phyloP scores from a whole-genome alignment of 1,140 invertebrate genomes.

The Drosophila erecta region DNA sequence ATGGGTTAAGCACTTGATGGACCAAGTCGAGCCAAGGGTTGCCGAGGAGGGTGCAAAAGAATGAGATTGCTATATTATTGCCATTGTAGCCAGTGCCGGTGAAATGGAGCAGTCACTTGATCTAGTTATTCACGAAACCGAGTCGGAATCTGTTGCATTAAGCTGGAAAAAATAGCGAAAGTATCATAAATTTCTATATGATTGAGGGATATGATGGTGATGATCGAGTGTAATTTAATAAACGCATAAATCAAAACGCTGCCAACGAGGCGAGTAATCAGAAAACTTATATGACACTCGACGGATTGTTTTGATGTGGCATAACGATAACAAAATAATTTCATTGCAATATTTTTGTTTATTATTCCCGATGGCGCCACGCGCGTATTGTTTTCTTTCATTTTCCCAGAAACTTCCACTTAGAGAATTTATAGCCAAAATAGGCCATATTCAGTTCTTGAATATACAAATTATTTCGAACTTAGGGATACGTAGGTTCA shows the following conservation, averaged over 20 bases:
- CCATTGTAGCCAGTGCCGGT: slow-evolving; percentile 31
- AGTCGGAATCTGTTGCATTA: slow-evolving; percentile 23
- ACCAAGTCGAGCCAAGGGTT: slow-evolving; percentile 8
- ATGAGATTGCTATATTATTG: slow-evolving; percentile 43
- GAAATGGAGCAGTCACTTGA: slow-evolving; percentile 58
- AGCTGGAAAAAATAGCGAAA: not conserved
- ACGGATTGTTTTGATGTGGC: slow-evolving; percentile 53
- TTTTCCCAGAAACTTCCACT: not conserved
- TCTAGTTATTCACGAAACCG: slow-evolving; percentile 38
- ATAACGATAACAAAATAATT: slow-evolving; percentile 72
- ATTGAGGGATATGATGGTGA: slow-evolving; percentile 11
- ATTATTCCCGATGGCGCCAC: slow-evolving; percentile 51
- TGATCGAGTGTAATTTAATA: slow-evolving; percentile 33
- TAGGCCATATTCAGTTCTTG: not conserved
- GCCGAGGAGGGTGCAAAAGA: slow-evolving; percentile 18
- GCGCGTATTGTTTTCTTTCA: slow-evolving; percentile 29
- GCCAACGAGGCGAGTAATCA: slow-evolving; percentile 21
- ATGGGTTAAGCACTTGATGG: slow-evolving; percentile 54
- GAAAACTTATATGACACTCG: slow-evolving; percentile 40
- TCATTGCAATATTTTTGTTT: slow-evolving; percentile 60
- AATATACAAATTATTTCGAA: not conserved
- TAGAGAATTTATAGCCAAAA: slow-evolving; percentile 1
- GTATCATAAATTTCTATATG: slow-evolving; percentile 5
- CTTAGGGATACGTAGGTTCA: too few relatives aligned
- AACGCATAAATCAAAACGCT: slow-evolving; percentile 30